Base-by-base conservation (phyloP, 2,888 invertebrate genomes). In the Stenodera caucasica region DNA sequence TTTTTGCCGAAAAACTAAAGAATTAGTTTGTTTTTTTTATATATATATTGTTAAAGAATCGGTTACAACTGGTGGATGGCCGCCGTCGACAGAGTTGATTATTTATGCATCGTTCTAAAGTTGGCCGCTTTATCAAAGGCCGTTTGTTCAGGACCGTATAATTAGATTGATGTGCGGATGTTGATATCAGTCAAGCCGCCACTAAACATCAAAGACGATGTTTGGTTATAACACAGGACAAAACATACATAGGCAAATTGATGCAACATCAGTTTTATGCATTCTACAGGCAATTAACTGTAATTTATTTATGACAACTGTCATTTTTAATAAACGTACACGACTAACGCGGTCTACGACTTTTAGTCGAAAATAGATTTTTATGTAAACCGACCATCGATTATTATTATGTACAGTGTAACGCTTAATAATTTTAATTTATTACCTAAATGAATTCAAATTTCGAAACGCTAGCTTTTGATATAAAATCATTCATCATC, bases 161-260 rank as follows among this genome's bases (percentile, higher is more conserved):
- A 77, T 76, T 76, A 76, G 77, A 77, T 77, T 76, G 76, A 77
- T 77, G 77, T 75, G 75, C 77, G 77, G 77, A 77, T 76, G 77
- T 77, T 77, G 77, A 77, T 77, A 77, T 75, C 76, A 74, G 71
- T 72, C 73, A 67, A 68, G 72, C 70, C 73, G 72, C 69, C 70
- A 69, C 70, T 69, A 70, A 69, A 75, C 74, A 72, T 77, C 77
- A 77, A 77, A 77, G 68, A 63, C 60, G 60, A 23, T 15, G 60
- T 60, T 54, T 60, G 61, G 58, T 29, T 61, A 65, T 26, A 5
- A 5, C 26, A 61, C 57, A 65, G 65, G 56, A 52, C 59, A 59
- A 26, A 26, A 65, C 61, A 59, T 63, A n/a, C n/a, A n/a, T n/a
- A n/a, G 63, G 63, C 65, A 65, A 65, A 65, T 65, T 65, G 61